phyloP scores from a whole-genome alignment of 2,888 invertebrate species.

The Spodoptera picta region DNA sequence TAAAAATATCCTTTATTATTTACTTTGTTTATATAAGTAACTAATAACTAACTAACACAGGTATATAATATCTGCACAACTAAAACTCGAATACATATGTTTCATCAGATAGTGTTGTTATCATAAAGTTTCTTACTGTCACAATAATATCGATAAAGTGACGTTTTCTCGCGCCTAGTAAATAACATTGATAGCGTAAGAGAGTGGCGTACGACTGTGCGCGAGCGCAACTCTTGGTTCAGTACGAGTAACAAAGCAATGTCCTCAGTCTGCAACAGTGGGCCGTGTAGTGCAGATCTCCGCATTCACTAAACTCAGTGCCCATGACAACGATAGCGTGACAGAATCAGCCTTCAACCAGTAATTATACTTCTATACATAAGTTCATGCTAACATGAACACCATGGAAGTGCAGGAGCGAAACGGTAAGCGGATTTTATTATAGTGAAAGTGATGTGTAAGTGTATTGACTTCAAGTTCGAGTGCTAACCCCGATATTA shows the following conservation, averaged over 20 bases:
- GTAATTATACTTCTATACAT: constrained; percentile 25
- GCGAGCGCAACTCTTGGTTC: constrained; percentile 56
- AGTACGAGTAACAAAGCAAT: constrained; percentile 31
- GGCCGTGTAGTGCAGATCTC: constrained; percentile 45
- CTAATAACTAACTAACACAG: too few relatives aligned
- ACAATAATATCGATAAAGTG: constrained; percentile 23
- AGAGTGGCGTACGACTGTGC: constrained; percentile 52
- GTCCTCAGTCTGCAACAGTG: constrained; percentile 60
- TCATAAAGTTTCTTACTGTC: constrained; percentile 15
- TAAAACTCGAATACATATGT: too few relatives aligned
- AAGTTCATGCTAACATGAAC: constrained; percentile 12
- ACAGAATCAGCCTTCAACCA: constrained; percentile 24
- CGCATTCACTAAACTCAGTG: constrained; percentile 21
- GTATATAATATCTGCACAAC: too few relatives aligned
- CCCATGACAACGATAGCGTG: constrained; percentile 28
- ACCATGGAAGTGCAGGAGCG: constrained; percentile 71
- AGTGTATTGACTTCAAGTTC: constrained; percentile 33
- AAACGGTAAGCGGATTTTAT: constrained; percentile 62
- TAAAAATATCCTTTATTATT: too few relatives aligned
- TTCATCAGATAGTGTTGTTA: constrained; percentile 7
- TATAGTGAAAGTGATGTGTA: constrained; percentile 71
- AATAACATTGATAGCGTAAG: constrained; percentile 55
- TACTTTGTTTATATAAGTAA: too few relatives aligned
- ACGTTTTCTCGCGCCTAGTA: constrained; percentile 49
- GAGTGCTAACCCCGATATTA: constrained; percentile 59